These are phyloP conservation scores for Myripristis murdjan DNA, from an alignment of 2,797 vertebrate species.

Conservation along the genomic window DNA sequence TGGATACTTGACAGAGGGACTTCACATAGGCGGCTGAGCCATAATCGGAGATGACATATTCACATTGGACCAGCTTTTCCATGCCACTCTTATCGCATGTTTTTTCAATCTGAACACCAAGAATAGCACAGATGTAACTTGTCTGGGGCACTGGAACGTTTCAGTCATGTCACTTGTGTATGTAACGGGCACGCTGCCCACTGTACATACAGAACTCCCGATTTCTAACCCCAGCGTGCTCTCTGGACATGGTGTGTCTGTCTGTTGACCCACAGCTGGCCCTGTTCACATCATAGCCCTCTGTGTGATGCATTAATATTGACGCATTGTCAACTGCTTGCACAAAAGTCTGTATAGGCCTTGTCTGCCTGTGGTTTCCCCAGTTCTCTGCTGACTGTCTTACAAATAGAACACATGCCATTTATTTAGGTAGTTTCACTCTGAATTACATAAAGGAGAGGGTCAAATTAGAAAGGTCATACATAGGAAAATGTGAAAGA, in stretches of 20 bases:
- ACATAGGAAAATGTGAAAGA: conserved; percentile 44
- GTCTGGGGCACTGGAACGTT: conserved; percentile 38
- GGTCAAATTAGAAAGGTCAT: conserved; percentile 46
- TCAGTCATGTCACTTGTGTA: conserved; percentile 38
- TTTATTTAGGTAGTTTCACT: conserved; percentile 55
- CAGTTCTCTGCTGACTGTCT: conserved; percentile 4
- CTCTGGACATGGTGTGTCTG: conserved; percentile 26
- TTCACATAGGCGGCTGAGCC: conserved; percentile 18
- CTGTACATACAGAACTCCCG: conserved; percentile 15
- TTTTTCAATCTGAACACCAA: conserved; percentile 45
- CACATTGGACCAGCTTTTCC: conserved; percentile 34
- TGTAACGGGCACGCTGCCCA: conserved; percentile 36
- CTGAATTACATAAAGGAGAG: conserved; percentile 46
- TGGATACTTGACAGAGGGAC: conserved; percentile 21
- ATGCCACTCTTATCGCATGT: conserved; percentile 47
- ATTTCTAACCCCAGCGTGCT: conserved; percentile 15
- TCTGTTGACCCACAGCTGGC: conserved; percentile 32
- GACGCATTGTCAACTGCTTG: conserved; percentile 23
- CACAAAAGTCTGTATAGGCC: conserved; percentile 11
- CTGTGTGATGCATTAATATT: conserved; percentile 30
- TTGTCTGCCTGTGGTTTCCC: conserved; percentile 19
- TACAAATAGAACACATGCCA: conserved; percentile 22
- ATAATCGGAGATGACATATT: conserved; percentile 54
- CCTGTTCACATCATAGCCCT: conserved; percentile 18
- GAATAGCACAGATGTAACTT: conserved; percentile 44